Conservation (phyloP, 1,140 invertebrate genomes). For the Aphelenchoides fujianensis region DNA sequence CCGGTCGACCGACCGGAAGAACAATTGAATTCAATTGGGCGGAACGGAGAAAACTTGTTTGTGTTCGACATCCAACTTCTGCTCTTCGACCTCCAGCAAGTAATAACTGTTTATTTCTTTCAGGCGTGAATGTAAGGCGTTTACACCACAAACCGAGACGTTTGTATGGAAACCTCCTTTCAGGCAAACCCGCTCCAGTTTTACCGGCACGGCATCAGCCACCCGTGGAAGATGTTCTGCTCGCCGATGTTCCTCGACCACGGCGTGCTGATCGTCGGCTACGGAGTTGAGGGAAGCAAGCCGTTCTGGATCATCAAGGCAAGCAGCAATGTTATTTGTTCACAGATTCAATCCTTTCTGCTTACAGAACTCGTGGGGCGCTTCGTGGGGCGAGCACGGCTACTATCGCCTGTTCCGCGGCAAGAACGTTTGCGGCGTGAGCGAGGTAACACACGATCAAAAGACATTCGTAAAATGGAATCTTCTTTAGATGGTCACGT, state of each 20-base stretch:
- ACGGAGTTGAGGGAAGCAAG: conserved; percentile 75
- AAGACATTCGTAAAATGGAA: too few species aligned
- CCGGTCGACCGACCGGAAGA: too few species aligned
- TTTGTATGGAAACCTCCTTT: too few species aligned
- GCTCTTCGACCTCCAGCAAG: too few species aligned
- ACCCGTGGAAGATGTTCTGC: conserved; percentile 85
- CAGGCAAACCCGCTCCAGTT: conserved; percentile 98
- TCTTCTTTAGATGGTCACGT: too few species aligned
- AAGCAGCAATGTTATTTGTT: not conserved
- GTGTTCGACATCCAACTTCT: too few species aligned
- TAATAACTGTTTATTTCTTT: too few species aligned
- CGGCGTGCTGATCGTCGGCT: conserved; percentile 74
- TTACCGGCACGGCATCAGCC: conserved; percentile 91
- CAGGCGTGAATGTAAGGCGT: too few species aligned
- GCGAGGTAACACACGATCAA: conserved; percentile 67
- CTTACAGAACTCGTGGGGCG: conserved; percentile 27
- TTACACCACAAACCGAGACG: too few species aligned
- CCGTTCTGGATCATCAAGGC: conserved; percentile 85
- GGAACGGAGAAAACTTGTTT: too few species aligned
- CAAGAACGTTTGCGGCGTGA: conserved; percentile 88
- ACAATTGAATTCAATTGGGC: too few species aligned
- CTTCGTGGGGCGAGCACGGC: conserved; percentile 62
- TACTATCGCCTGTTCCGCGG: conserved; percentile 92
- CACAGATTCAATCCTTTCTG: not conserved
- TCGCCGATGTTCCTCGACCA: conserved; percentile 65